Percentiles rank a stretch among this genome's conserved stretches.
Evolutionary conservation across 2,113 vertebrate species (phyloP).

Genomic region (Ifrita kowaldi): DNA sequence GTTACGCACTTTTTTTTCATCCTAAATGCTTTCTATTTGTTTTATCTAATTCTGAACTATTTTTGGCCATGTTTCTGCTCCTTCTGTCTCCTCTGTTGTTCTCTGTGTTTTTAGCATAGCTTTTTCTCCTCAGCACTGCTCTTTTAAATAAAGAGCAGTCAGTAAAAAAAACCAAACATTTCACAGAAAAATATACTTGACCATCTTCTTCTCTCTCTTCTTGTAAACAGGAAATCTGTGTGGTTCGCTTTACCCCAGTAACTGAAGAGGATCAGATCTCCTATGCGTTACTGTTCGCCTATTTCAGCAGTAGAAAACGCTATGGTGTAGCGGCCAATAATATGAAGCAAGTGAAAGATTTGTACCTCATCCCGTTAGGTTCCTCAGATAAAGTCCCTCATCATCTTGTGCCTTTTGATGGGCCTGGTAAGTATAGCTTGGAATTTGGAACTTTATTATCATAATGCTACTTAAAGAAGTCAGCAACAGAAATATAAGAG

Average conservation of each 20-base stretch:
- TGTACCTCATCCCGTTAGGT: slow-evolving; percentile 96
- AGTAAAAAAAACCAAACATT: neutral
- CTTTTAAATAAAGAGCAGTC: neutral
- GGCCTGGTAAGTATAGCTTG: slow-evolving; percentile 85
- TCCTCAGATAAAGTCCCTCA: slow-evolving; percentile 94
- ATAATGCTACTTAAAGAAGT: fast-evolving
- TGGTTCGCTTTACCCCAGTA: slow-evolving; percentile 92
- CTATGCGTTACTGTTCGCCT: slow-evolving; percentile 91
- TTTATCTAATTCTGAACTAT: neutral
- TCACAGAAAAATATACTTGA: neutral
- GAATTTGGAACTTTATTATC: neutral
- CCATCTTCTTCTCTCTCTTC: neutral
- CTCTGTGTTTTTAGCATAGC: neutral
- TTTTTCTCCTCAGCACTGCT: neutral
- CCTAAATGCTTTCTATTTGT: neutral
- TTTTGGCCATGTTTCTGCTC: neutral
- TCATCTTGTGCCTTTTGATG: slow-evolving; percentile 97
- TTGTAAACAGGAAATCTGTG: slow-evolving; percentile 88
- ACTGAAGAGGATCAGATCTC: slow-evolving; percentile 98
- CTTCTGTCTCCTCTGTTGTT: neutral
- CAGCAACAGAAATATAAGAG: neutral
- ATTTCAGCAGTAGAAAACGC: slow-evolving; percentile 95
- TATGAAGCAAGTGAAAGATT: slow-evolving; percentile 95
- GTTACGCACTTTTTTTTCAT: neutral
- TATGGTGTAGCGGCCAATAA: slow-evolving; percentile 97